Evolutionary conservation across 2,888 invertebrate genomes (phyloP), one percentile per base, ranked within the genome.

Genomic region (Trichopoda pennipes): DNA sequence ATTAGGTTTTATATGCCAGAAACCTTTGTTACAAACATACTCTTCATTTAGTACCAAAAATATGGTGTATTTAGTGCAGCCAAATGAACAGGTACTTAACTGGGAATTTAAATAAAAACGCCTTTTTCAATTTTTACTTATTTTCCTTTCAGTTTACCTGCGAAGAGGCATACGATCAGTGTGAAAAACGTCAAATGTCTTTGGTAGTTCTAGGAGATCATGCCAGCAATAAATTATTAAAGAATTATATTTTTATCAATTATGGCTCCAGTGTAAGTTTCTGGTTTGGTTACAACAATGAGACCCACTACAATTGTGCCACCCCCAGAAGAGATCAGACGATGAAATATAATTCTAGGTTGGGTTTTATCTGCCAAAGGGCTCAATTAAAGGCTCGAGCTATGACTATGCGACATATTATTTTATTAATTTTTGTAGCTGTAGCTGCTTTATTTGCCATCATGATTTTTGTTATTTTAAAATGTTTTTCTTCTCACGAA

Each of bases 1-100:
- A 10, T 38, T 63, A 19, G 82, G 82, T 42, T 82, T 79, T 56
- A 68, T 82, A 35, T 82, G 82, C 38, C 66, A 82, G n/a, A 76
- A 66, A 16, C 0, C 42, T 9, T 28, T 76, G 2, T 23, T 61
- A 1, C 32, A 66, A 10, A 49, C 4, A 3, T 9, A 16, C 14
- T 35, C 56, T 7, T 12, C 23, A 0, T 75, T 72, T 49, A 19
- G 60, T 8, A 72, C 10, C 16, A 14, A 32, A 1, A 23, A 66
- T 9, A 66, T 12, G 1, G 32, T 60, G 38, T 76, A 76, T 55
- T 66, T 47, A 19, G 64, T 80, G 35, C 60, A 80, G 16, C 60
- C 80, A 1, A 1, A 28, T 7, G 23, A 55, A 47, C 10, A 64
- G n/a, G 76, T 76, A 53, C n/a, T 47, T 8, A 44, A 44, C 3